phyloP scores from a whole-genome alignment of 1,140 invertebrate species.

The Philotrypesis tridentata region DNA sequence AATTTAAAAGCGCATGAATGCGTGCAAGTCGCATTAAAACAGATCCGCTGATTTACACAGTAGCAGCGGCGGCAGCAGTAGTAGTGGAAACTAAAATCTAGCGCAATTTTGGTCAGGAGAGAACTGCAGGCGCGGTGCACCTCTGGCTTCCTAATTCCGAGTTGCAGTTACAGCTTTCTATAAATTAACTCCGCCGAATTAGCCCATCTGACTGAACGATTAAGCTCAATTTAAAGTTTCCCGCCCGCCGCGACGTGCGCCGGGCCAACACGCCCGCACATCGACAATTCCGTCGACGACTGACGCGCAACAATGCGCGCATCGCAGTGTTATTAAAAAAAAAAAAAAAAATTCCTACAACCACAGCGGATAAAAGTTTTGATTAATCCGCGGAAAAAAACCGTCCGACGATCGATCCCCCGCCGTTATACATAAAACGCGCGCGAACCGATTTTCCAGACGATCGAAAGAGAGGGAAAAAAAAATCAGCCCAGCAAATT shows the following conservation, averaged over 20 bases:
- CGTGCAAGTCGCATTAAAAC: background rate
- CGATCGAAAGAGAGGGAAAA: background rate
- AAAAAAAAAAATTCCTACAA: too few relatives aligned
- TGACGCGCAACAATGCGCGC: too few relatives aligned
- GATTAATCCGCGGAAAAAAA: too few relatives aligned
- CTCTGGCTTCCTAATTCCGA: constrained; percentile 16
- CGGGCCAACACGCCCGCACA: too few relatives aligned
- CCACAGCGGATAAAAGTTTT: too few relatives aligned
- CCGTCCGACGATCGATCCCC: background rate
- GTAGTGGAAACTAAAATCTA: constrained; percentile 6
- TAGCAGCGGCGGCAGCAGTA: background rate
- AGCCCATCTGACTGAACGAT: constrained; percentile 13
- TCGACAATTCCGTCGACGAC: too few relatives aligned
- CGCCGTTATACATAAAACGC: background rate
- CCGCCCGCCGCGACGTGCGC: too few relatives aligned
- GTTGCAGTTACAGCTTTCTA: constrained; percentile 19
- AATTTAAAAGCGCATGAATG: background rate
- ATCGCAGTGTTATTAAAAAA: too few relatives aligned
- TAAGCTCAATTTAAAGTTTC: constrained; percentile 17
- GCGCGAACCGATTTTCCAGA: background rate
- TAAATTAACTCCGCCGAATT: constrained; percentile 14
- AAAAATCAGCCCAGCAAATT: too few relatives aligned
- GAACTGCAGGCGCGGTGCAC: background rate
- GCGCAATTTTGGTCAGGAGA: background rate
- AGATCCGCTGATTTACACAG: constrained; percentile 1